Percentiles rank a stretch among this genome's conserved stretches.
These are phyloP conservation scores for Loriculus beryllinus DNA, from an alignment of 2,797 vertebrate genomes.

Conservation along the genomic window DNA sequence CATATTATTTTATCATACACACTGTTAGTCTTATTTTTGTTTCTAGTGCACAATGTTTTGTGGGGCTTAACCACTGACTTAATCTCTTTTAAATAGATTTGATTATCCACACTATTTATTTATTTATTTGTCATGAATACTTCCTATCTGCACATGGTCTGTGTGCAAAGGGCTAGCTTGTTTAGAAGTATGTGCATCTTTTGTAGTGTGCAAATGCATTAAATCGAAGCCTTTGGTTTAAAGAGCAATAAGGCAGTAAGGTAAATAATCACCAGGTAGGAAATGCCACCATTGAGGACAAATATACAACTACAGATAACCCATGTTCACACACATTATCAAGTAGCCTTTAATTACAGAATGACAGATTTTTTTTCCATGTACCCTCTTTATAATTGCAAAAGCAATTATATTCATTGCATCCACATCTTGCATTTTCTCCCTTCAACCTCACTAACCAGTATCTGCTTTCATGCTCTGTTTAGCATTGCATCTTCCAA, in stretches of 20 bases:
- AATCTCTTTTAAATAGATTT: not conserved
- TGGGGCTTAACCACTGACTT: not conserved
- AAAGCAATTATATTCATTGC: not conserved
- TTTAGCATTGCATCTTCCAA: not conserved
- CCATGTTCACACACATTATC: not conserved
- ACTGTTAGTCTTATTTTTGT: not conserved
- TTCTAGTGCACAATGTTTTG: not conserved
- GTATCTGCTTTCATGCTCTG: not conserved
- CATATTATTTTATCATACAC: not conserved
- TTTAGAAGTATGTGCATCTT: not conserved
- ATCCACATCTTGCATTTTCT: not conserved
- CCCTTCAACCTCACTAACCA: not conserved
- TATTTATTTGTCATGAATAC: not conserved
- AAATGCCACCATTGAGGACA: not conserved
- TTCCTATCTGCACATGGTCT: not conserved
- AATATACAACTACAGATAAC: not conserved
- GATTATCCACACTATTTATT: not conserved
- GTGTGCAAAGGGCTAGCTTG: not conserved
- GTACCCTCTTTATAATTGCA: not conserved
- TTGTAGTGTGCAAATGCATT: not conserved
- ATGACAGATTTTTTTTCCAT: not conserved
- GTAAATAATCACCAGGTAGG: not conserved
- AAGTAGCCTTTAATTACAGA: constrained; percentile 13
- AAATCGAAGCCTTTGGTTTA: not conserved
- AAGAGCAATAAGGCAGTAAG: not conserved